Base-by-base conservation (phyloP, 1,140 invertebrate species). In the Papilio dardanus region DNA sequence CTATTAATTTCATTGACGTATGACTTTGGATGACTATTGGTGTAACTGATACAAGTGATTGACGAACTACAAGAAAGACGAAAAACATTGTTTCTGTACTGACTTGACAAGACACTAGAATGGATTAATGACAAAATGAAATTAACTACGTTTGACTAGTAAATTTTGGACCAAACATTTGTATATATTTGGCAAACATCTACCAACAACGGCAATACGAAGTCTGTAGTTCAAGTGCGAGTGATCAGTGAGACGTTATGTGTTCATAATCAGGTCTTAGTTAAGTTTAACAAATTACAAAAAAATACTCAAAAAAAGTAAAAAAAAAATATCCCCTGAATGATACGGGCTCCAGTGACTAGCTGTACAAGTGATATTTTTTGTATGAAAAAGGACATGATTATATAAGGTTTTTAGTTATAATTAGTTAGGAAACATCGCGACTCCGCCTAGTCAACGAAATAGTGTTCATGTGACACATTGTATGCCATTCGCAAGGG, bases 361-460 rank as follows among this genome's bases (percentile, higher is more conserved):
- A 67, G 66, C 65, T 68, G 83, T 86, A 89, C 84, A 87, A 90
- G 90, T 92, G 90, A 92, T 92, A 91, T 91, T 90, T 90, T 86
- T 83, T 82, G 76, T 80, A 83, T 83, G 54, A 24, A 58, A 24
- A 83, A 78, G 81, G 74, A 84, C 79, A 80, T 83, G 83, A 79
- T 83, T 82, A 81, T 78, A 62, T 81, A 77, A 54, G n/a, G 46
- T 69, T 30, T 68, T 65, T 76, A 74, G n/a, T 69, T 79, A 76
- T 46, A 74, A 54, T 54, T 78, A 76, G 75, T 76, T 80, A 82
- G 75, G 76, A 62, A 79, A 80, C 79, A 86, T 85, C 85, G 86
- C 85, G 85, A 86, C 83, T 88, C 90, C 90, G 90, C 90, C 90
- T 92, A 92, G 90, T 91, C 90, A 89, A 87, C 87, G 85, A 87